These are phyloP conservation scores for Origma solitaria DNA, from an alignment of 2,113 vertebrate genomes.

Conservation along the genomic window DNA sequence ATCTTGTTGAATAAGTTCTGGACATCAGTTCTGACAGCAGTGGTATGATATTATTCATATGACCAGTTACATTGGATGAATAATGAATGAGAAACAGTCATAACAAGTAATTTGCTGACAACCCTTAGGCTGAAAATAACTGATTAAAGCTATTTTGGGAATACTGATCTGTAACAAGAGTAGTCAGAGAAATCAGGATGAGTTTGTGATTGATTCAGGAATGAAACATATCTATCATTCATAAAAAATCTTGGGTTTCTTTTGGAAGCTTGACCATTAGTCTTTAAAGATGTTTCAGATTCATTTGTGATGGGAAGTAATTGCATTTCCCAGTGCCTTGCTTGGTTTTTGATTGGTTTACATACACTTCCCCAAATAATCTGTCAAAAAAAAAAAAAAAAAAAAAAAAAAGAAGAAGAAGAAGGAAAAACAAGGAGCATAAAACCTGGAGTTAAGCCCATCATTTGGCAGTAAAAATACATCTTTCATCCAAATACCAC, in stretches of 20 bases:
- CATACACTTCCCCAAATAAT: not conserved
- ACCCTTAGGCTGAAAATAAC: constrained; percentile 19
- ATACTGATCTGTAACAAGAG: not conserved
- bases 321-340: not conserved
- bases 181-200: not conserved
- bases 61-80: not conserved
- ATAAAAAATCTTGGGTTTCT: not conserved
- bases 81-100: constrained; percentile 5
- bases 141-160: constrained; percentile 35
- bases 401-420: too few species aligned
- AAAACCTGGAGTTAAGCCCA: not conserved
- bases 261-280: not conserved
- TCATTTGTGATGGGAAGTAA: not conserved
- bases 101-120: constrained; percentile 1
- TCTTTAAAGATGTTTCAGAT: not conserved
- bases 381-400: not conserved
- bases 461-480: not conserved
- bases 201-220: not conserved
- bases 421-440: not conserved
- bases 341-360: not conserved
- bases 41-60: not conserved
- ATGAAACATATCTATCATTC: not conserved
- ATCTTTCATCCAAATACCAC: not conserved
- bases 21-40: not conserved
- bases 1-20: not conserved